A percentile compares a stretch with the other conserved stretches of the same genome.
These are phyloP conservation scores for Panulirus ornatus DNA, from an alignment of 1,140 invertebrate genomes.

Conservation along the genomic window DNA sequence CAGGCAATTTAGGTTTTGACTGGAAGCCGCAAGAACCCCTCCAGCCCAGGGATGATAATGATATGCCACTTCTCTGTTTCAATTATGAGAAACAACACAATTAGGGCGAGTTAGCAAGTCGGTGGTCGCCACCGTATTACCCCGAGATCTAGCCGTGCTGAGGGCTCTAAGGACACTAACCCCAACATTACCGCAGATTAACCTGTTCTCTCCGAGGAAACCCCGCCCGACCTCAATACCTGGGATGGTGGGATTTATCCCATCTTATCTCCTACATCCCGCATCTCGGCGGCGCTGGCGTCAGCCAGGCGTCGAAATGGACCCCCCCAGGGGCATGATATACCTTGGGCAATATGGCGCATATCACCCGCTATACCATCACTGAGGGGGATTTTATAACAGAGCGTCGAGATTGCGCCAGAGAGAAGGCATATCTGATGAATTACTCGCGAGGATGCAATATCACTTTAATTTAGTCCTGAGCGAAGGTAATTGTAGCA, in stretches of 20 bases:
- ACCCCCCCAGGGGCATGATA: neutral
- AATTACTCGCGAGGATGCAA: constrained; percentile 31
- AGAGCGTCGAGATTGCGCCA: constrained; percentile 34
- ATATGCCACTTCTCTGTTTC: neutral
- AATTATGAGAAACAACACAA: neutral
- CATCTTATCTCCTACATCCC: neutral
- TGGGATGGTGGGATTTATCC: neutral
- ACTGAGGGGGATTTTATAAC: neutral
- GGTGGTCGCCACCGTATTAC: neutral
- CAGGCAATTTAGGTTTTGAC: too few relatives aligned
- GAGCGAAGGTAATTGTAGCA: constrained; percentile 50
- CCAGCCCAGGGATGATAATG: neutral
- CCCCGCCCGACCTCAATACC: neutral
- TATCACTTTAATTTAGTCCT: constrained; percentile 54
- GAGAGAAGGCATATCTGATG: constrained; percentile 14
- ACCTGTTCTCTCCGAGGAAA: neutral
- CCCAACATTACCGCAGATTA: constrained; percentile 11
- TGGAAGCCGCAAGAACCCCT: neutral
- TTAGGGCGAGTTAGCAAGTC: neutral
- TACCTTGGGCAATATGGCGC: neutral
- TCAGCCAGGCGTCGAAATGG: neutral
- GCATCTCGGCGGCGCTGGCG: neutral
- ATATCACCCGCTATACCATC: too few relatives aligned
- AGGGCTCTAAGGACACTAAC: constrained; percentile 5
- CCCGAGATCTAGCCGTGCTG: neutral